Base-by-base conservation (phyloP, 2,113 vertebrate species). In the Strix uralensis region DNA sequence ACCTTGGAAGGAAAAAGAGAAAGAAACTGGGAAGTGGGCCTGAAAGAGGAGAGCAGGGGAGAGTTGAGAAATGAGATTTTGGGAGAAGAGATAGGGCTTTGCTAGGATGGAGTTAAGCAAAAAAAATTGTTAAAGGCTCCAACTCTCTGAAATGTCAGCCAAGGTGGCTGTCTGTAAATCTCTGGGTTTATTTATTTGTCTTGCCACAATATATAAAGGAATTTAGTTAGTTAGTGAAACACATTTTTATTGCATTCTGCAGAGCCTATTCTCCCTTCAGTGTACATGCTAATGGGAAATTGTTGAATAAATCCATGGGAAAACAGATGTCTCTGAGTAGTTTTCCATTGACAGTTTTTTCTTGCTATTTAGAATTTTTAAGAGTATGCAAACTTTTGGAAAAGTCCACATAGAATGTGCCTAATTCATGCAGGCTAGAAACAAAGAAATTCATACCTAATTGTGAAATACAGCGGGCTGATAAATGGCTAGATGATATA, bases 171-270 rank as follows among this genome's bases (percentile, higher is more conserved):
- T 96, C 93, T 96, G 96, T 96, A 97, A 94, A 96, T 95, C 91
- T 92, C 84, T 73, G 84, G 72, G 78, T 94, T 96, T 95, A 94
- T 96, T 97, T 97, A 94, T 96, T 97, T 97, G 96, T 95, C 93
- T 95, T 96, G 90, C 94, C 96, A 96, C 86, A 96, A 96, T 97
- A 95, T 96, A 88, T 96, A 92, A 97, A 92, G 89, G 96, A 95
- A 95, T 97, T 97, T 96, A 95, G 92, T 94, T 95, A 87, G 95
- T 95, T 92, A 94, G 95, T 71, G 85, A 97, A 93, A 75, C 30
- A 22, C 74, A 83, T 95, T 96, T 97, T 97, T 96, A 88, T 95
- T 96, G 85, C 72, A 46, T 97, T 96, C 81, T 96, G 91, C 86
- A 95, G 85, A 92, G 67, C 21, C 79, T 90, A 59, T 94, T 96